phyloP scores from a whole-genome alignment of 1,140 invertebrate species.

The Zaprionus nigranus region DNA sequence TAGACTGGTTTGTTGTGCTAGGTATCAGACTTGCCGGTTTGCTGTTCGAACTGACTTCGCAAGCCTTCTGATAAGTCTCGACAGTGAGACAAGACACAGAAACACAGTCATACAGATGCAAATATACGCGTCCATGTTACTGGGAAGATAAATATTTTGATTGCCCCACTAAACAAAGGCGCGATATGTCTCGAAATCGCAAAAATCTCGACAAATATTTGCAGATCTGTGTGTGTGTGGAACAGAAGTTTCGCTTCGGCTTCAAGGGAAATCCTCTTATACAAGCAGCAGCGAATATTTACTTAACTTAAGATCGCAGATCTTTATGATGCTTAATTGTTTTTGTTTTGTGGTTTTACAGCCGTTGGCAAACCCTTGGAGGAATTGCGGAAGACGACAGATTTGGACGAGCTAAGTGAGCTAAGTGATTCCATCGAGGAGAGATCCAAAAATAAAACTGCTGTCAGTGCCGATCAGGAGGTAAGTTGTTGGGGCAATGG shows the following conservation, averaged over 20 bases:
- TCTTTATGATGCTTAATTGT: slow-evolving; percentile 56
- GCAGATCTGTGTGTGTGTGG: not conserved
- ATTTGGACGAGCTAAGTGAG: slow-evolving; percentile 50
- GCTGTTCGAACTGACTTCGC: slow-evolving; percentile 1
- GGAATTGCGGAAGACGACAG: slow-evolving; percentile 36
- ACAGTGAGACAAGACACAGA: not conserved
- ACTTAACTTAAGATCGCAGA: slow-evolving; percentile 3
- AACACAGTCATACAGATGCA: not conserved
- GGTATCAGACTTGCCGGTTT: slow-evolving; percentile 32
- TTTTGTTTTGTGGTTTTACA: slow-evolving; percentile 53
- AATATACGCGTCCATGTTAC: slow-evolving; percentile 4
- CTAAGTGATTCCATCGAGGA: slow-evolving; percentile 52
- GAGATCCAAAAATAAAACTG: slow-evolving; percentile 63
- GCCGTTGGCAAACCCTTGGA: slow-evolving; percentile 66
- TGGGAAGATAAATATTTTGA: slow-evolving; percentile 30
- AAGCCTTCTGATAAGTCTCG: slow-evolving; percentile 16
- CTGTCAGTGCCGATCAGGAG: slow-evolving; percentile 63
- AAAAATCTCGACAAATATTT: slow-evolving; percentile 32
- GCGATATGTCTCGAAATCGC: slow-evolving; percentile 25
- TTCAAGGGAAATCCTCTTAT: slow-evolving; percentile 15
- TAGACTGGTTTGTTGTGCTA: slow-evolving; percentile 42
- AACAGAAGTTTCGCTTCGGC: not conserved
- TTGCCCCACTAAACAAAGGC: slow-evolving; percentile 29
- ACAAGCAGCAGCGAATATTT: not conserved
- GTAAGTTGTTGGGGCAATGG: slow-evolving; percentile 50